Percentiles rank a stretch among this genome's conserved stretches.
These are phyloP conservation scores for Trochalopteron elliotii DNA, from an alignment of 2,113 vertebrate genomes.

Conservation along the genomic window DNA sequence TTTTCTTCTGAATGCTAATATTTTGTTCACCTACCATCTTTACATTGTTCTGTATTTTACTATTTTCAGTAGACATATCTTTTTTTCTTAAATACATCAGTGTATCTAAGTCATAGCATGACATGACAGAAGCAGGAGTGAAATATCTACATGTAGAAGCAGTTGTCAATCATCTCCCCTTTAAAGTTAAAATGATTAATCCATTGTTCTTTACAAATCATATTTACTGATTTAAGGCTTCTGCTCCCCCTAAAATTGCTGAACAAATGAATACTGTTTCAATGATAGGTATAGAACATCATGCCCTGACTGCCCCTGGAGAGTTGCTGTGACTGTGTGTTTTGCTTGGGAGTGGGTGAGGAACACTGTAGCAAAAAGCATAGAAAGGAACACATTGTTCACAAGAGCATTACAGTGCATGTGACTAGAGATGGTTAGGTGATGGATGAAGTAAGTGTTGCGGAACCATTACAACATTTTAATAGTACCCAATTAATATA, in stretches of 20 bases:
- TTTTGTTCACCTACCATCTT: not conserved
- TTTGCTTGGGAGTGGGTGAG: not conserved
- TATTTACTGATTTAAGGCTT: not conserved
- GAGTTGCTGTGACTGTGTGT: not conserved
- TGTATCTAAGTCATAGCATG: not conserved
- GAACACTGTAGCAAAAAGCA: not conserved
- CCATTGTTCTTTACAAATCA: not conserved
- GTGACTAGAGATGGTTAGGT: not conserved
- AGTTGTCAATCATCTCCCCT: not conserved
- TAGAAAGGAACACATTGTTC: not conserved
- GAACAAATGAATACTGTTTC: not conserved
- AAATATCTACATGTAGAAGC: not conserved
- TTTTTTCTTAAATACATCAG: not conserved
- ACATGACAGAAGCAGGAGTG: not conserved
- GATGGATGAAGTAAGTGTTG: not conserved
- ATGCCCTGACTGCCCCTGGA: not conserved
- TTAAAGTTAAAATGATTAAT: not conserved
- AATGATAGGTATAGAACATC: not conserved
- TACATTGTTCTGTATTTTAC: not conserved
- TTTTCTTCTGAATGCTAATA: not conserved
- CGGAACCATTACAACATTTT: rapidly evolving
- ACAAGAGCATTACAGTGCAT: not conserved
- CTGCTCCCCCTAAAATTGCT: not conserved
- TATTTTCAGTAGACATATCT: not conserved
- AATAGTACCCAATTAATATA: not conserved